A percentile compares a stretch with the other conserved stretches of the same genome.
Conservation (phyloP, 2,113 vertebrate genomes). For the Cynoglossus semilaevis region DNA sequence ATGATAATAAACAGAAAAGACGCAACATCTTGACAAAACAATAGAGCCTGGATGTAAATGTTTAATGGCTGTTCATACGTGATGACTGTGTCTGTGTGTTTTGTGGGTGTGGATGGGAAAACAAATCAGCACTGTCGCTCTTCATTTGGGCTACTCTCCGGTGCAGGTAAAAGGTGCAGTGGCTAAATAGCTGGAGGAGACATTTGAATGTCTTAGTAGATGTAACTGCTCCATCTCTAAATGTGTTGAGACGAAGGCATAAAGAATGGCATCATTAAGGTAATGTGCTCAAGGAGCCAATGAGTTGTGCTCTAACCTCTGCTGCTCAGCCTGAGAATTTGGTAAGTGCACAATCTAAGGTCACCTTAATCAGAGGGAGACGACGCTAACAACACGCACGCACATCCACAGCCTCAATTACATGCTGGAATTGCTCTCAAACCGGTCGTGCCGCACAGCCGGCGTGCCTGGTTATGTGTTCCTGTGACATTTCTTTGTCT, state of each 20-base stretch:
- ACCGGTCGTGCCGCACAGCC: slow-evolving; percentile 41
- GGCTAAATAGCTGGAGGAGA: slow-evolving; percentile 60
- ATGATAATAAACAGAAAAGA: slow-evolving; percentile 58
- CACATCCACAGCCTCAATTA: slow-evolving; percentile 47
- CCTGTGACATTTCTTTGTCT: slow-evolving; percentile 26
- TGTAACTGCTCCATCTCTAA: slow-evolving; percentile 54
- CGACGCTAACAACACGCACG: slow-evolving; percentile 39
- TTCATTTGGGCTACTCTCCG: slow-evolving; percentile 54
- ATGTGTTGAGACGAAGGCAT: slow-evolving; percentile 58
- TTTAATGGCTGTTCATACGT: slow-evolving; percentile 66
- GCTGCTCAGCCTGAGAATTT: slow-evolving; percentile 54
- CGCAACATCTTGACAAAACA: slow-evolving; percentile 40
- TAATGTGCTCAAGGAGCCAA: slow-evolving; percentile 69
- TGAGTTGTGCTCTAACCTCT: slow-evolving; percentile 61
- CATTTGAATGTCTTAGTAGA: slow-evolving; percentile 70
- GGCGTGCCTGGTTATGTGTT: slow-evolving; percentile 45
- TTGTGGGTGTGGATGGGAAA: slow-evolving; percentile 56
- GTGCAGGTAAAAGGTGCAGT: slow-evolving; percentile 40
- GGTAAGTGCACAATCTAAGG: slow-evolving; percentile 58
- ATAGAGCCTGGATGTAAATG: slow-evolving; percentile 67
- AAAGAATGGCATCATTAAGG: slow-evolving; percentile 69
- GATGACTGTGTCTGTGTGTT: slow-evolving; percentile 54
- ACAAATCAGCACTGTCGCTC: slow-evolving; percentile 45
- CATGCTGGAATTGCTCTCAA: slow-evolving; percentile 50
- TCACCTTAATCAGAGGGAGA: slow-evolving; percentile 63